Evolutionary conservation across 2,797 vertebrate genomes (phyloP), one percentile per base, ranked within the genome.

Genomic region (Adrianichthys oophorus): DNA sequence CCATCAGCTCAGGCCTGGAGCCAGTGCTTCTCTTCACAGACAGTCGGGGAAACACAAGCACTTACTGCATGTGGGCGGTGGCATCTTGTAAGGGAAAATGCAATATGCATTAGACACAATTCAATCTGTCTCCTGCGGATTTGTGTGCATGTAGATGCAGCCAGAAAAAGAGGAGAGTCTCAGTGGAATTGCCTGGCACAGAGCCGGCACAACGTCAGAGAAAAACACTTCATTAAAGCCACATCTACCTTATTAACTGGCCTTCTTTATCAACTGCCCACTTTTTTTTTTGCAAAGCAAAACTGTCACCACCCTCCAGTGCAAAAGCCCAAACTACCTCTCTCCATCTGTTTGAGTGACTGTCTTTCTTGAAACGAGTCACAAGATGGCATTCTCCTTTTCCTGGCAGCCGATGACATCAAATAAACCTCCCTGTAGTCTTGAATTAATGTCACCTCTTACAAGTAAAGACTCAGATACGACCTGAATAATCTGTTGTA

Each of bases 81-180:
- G 81, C 81, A 74, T 72, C 75, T 84, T 87, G 85, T 85, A 84
- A 81, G 82, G 62, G 74, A 86, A 80, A 87, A 87, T 81, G 73
- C 85, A 89, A 85, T 86, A 89, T 87, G 83, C 88, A 90, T 87
- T 87, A 90, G 85, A 86, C 76, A 89, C 74, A 87, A 88, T 82
- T 75, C 83, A 88, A 86, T 89, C 87, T 82, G 86, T 88, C 84
- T 87, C 80, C 63, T 72, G 74, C 69, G 81, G 68, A 71, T 74
- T 76, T 29, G 60, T 64, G 59, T 47, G 56, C 46, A 52, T 49
- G 23, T 56, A 53, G 46, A 52, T 62, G 43, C 48, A 78, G 60
- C 65, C 56, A 71, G 87, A 85, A 87, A 12, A 37, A 86, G 72
- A 48, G 53, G 83, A 86, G 86, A 81, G 80, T 72, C 82, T 88